A percentile compares a stretch with the other conserved stretches of the same genome.
Evolutionary conservation across 2,888 invertebrate genomes (phyloP).

Genomic region (Calephelis perditalis): DNA sequence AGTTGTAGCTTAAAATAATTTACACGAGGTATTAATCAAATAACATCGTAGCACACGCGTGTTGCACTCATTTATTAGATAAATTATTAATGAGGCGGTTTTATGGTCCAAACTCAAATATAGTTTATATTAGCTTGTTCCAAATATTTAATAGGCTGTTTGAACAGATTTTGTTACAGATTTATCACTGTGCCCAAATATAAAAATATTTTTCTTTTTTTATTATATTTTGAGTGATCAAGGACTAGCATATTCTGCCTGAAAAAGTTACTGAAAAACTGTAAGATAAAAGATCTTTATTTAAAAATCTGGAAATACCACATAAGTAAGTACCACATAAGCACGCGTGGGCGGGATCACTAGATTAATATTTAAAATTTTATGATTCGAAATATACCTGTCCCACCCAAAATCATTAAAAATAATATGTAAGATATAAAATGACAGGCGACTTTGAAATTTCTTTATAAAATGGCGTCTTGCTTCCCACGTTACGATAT

Average conservation of each 20-base stretch:
- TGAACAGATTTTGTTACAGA: neutral
- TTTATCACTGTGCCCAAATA: too few species aligned
- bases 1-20: neutral
- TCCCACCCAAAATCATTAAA: neutral
- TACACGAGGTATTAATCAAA: neutral
- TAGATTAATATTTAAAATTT: too few species aligned
- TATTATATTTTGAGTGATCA: neutral
- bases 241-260: neutral
- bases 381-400: too few species aligned
- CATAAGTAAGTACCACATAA: too few species aligned
- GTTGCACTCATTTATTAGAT: neutral
- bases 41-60: neutral
- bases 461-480: constrained; percentile 6
- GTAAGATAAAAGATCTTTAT: too few species aligned
- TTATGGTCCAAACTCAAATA: neutral
- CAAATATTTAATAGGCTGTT: neutral
- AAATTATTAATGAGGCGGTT: constrained; percentile 1
- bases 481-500: constrained; percentile 5
- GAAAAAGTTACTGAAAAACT: too few species aligned
- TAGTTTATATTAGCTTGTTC: neutral
- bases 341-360: too few species aligned
- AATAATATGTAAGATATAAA: neutral
- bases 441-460: neutral
- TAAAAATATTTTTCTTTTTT: too few species aligned
- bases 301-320: too few species aligned